Evolutionary conservation across 1,140 invertebrate genomes (phyloP).

Genomic region (Drosophila watanabei): DNA sequence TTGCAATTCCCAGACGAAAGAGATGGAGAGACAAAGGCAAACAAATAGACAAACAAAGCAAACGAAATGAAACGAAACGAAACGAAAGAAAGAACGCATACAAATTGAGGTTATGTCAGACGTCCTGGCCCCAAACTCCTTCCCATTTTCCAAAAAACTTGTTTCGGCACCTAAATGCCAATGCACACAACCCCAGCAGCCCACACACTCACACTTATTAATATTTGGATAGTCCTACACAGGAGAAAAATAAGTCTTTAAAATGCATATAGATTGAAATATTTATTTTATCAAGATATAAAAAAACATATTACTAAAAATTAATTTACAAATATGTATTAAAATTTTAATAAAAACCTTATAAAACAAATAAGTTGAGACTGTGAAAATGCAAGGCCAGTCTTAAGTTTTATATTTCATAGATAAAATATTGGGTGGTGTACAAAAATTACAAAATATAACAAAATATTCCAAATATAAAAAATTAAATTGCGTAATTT

Average conservation of each 20-base stretch:
- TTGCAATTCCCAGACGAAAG: slow-evolving; percentile 36
- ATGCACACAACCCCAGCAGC: slow-evolving; percentile 62
- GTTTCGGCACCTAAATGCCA: slow-evolving; percentile 81
- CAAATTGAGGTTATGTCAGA: slow-evolving; percentile 78
- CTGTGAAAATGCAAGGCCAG: no score
- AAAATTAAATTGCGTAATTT: no score
- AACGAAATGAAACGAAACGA: slow-evolving; percentile 32
- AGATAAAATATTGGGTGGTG: no score
- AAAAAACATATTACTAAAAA: background rate
- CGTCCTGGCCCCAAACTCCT: slow-evolving; percentile 26
- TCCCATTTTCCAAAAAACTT: slow-evolving; percentile 58
- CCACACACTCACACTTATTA: slow-evolving; percentile 19
- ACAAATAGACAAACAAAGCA: slow-evolving; percentile 46
- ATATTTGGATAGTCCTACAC: slow-evolving; percentile 7
- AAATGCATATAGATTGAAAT: background rate
- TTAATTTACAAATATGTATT: no score
- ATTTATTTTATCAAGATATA: background rate
- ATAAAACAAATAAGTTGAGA: no score
- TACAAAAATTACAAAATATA: no score
- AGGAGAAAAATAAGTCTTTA: background rate
- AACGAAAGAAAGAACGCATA: slow-evolving; percentile 50
- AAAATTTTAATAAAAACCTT: no score
- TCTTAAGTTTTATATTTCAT: no score
- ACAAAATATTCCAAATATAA: no score
- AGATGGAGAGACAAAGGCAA: slow-evolving; percentile 35